Conservation (phyloP, 2,888 invertebrate genomes). For the Nasonia oneida region DNA sequence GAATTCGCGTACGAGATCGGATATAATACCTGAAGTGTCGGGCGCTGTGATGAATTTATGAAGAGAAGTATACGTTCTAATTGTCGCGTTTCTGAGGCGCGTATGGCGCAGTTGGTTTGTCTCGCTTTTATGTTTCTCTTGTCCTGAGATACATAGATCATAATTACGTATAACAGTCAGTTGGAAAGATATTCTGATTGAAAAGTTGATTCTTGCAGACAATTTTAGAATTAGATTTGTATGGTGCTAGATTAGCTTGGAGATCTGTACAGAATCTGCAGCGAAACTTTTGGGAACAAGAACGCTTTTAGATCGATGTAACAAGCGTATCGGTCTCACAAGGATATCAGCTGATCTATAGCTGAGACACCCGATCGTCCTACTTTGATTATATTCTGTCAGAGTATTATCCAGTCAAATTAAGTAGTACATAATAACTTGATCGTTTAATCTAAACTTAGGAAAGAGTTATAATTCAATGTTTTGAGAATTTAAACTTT, state of each 20-base stretch:
- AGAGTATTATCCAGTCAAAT: no score
- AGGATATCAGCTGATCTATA: neutral
- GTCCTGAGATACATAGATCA: neutral
- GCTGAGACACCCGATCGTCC: neutral
- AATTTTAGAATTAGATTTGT: neutral
- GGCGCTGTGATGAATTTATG: slow-evolving; percentile 26
- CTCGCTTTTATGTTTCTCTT: neutral
- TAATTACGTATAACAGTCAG: neutral
- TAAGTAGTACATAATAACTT: neutral
- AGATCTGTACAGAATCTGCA: neutral
- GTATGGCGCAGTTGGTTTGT: neutral
- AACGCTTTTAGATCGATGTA: neutral
- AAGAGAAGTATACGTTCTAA: slow-evolving; percentile 2
- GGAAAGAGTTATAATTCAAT: neutral
- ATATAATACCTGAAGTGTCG: neutral
- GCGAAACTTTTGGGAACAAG: neutral
- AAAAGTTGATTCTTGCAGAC: neutral
- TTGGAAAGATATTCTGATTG: neutral
- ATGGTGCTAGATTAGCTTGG: neutral
- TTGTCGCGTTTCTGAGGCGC: neutral
- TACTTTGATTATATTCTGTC: neutral
- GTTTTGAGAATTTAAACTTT: no score
- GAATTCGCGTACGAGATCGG: slow-evolving; percentile 17
- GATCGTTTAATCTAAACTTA: neutral
- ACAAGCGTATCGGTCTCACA: neutral